Conservation (phyloP, 2,113 vertebrate species). For the Boleophthalmus pectinirostris region DNA sequence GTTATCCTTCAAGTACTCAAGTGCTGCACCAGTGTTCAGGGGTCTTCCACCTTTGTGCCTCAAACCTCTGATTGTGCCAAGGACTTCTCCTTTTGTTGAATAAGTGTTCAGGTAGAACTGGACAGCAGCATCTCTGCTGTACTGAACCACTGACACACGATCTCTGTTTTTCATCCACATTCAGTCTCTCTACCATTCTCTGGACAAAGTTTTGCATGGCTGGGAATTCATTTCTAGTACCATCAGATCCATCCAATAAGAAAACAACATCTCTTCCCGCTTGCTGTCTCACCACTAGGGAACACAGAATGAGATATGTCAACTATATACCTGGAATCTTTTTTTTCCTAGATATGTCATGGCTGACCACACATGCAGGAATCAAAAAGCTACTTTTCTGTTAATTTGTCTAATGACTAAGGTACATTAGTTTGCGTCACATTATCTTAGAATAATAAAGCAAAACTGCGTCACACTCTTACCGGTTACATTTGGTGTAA, state of each 20-base stretch:
- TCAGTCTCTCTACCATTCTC: slow-evolving; percentile 41
- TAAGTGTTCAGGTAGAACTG: slow-evolving; percentile 19
- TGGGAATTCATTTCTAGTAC: slow-evolving; percentile 31
- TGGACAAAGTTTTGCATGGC: slow-evolving; percentile 38
- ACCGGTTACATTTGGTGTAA: slow-evolving; percentile 9
- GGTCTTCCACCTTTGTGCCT: too few relatives aligned
- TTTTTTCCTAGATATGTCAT: background rate
- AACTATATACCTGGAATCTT: background rate
- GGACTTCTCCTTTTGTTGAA: background rate
- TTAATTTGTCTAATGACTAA: background rate
- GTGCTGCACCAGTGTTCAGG: too few relatives aligned
- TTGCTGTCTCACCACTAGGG: background rate
- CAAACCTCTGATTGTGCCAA: background rate
- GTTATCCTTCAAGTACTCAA: too few relatives aligned
- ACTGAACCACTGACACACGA: slow-evolving; percentile 23
- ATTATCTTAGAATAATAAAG: background rate
- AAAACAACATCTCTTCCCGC: slow-evolving; percentile 24
- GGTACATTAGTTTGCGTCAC: too few relatives aligned
- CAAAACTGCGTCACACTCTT: background rate
- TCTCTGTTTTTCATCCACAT: slow-evolving; percentile 40
- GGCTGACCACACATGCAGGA: background rate
- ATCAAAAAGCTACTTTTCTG: background rate
- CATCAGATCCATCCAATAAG: slow-evolving; percentile 63
- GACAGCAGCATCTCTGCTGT: slow-evolving; percentile 2
- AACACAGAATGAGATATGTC: background rate